phyloP scores from a whole-genome alignment of 2,113 vertebrate genomes.

The Setophaga coronata region DNA sequence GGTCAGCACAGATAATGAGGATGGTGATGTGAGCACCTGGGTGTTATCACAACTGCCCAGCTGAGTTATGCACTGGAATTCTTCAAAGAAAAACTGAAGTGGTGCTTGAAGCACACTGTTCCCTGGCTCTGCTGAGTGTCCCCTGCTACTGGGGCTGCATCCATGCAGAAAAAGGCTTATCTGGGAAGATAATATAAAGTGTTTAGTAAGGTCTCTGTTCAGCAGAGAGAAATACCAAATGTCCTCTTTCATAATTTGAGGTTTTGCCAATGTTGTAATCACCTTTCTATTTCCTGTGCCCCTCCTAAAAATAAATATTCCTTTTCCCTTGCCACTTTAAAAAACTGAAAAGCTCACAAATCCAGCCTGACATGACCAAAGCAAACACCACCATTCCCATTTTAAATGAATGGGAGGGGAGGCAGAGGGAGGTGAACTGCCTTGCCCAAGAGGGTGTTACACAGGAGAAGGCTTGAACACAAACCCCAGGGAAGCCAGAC shows the following conservation, averaged over 20 bases:
- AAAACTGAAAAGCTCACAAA: background rate
- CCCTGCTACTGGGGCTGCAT: background rate
- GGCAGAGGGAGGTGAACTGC: background rate
- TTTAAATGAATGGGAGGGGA: background rate
- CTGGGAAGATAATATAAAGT: background rate
- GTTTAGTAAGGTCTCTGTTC: conserved; percentile 1
- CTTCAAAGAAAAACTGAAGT: background rate
- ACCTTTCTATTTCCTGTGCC: background rate
- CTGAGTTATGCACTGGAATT: background rate
- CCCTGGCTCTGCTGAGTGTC: background rate
- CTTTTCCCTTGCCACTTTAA: background rate
- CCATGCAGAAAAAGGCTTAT: background rate
- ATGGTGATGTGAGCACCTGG: background rate
- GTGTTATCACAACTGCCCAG: background rate
- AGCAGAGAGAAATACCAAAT: conserved; percentile 21
- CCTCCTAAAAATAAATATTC: background rate
- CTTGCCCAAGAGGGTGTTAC: background rate
- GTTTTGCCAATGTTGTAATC: conserved; percentile 35
- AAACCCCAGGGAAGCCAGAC: background rate
- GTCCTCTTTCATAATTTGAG: conserved; percentile 34
- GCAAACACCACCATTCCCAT: background rate
- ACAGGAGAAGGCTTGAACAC: background rate
- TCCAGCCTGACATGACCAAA: background rate
- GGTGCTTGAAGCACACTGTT: background rate
- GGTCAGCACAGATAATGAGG: background rate